Percentiles rank a stretch among this genome's conserved stretches.
phyloP scores from a whole-genome alignment of 2,888 invertebrate genomes.

The Caenorhabditis imperialis region DNA sequence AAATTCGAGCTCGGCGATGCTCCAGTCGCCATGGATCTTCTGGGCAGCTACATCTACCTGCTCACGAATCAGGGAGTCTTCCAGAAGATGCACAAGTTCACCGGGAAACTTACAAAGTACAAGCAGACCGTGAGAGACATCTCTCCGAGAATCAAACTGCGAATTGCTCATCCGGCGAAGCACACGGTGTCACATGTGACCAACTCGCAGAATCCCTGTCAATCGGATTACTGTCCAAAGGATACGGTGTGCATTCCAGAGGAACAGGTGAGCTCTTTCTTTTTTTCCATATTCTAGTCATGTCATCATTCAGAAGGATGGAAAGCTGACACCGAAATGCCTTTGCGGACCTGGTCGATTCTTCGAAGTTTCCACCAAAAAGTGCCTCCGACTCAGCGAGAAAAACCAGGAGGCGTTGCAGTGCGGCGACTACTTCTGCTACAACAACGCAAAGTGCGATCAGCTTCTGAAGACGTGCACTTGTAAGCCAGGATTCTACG shows the following conservation, averaged over 20 bases:
- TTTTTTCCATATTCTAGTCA: not conserved
- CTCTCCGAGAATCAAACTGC: conserved; percentile 25
- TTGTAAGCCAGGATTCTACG: conserved; percentile 44
- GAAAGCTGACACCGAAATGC: conserved; percentile 18
- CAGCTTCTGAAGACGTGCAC: conserved; percentile 10
- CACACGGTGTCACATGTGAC: conserved; percentile 29
- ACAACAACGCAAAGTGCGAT: conserved; percentile 37
- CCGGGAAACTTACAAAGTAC: conserved; percentile 24
- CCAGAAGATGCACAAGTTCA: conserved; percentile 45
- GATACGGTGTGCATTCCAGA: conserved; percentile 34
- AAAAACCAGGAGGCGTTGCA: conserved; percentile 37
- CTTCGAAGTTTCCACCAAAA: conserved; percentile 40
- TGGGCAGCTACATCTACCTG: conserved; percentile 38
- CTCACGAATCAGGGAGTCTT: conserved; percentile 24
- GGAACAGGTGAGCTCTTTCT: not conserved
- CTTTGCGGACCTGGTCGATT: conserved; percentile 31
- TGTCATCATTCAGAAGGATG: conserved; percentile 16
- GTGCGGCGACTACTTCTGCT: conserved; percentile 51
- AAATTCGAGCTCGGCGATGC: conserved; percentile 36
- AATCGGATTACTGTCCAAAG: conserved; percentile 21
- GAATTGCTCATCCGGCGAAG: conserved; percentile 40
- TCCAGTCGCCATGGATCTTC: conserved; percentile 37
- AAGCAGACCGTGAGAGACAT: conserved; percentile 9
- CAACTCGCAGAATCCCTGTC: conserved; percentile 30
- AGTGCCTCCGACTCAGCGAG: conserved; percentile 17